These are phyloP conservation scores for Triplophysa tibetana DNA, from an alignment of 2,113 vertebrate species.

Conservation along the genomic window DNA sequence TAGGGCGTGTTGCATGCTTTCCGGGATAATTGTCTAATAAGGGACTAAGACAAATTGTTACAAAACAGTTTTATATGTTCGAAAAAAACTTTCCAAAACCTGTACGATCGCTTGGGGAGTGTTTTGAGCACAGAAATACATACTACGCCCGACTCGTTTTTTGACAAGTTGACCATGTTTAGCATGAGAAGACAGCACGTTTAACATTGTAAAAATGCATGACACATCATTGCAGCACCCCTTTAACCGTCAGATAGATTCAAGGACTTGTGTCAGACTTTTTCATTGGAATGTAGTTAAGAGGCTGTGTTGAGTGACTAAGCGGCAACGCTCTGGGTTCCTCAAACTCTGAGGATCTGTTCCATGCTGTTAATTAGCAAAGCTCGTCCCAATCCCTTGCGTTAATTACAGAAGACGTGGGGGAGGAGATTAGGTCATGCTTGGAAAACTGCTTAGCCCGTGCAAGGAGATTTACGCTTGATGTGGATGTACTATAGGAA, in stretches of 20 bases:
- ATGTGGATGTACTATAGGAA: not conserved
- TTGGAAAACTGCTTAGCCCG: conserved; percentile 1
- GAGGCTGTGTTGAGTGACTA: conserved; percentile 27
- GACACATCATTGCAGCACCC: too few species aligned
- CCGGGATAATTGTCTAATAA: too few species aligned
- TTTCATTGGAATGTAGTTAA: not conserved
- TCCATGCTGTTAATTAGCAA: conserved; percentile 43
- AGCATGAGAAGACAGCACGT: too few species aligned
- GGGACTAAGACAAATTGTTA: too few species aligned
- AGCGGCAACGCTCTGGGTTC: conserved; percentile 18
- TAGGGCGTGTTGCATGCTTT: too few species aligned
- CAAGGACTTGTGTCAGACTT: conserved; percentile 24
- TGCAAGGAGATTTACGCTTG: not conserved
- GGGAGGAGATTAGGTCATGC: conserved; percentile 21
- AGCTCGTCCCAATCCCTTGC: conserved; percentile 25
- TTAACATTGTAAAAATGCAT: too few species aligned
- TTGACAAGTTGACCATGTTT: too few species aligned
- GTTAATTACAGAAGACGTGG: conserved; percentile 49
- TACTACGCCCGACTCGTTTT: too few species aligned
- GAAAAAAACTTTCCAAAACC: too few species aligned
- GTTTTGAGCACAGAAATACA: too few species aligned
- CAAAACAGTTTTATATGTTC: too few species aligned
- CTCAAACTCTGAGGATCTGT: conserved; percentile 8
- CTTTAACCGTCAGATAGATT: not conserved
- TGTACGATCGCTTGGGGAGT: too few species aligned